Base-by-base conservation (phyloP, 2,113 vertebrate genomes). In the human (Homo sapiens) region DNA sequence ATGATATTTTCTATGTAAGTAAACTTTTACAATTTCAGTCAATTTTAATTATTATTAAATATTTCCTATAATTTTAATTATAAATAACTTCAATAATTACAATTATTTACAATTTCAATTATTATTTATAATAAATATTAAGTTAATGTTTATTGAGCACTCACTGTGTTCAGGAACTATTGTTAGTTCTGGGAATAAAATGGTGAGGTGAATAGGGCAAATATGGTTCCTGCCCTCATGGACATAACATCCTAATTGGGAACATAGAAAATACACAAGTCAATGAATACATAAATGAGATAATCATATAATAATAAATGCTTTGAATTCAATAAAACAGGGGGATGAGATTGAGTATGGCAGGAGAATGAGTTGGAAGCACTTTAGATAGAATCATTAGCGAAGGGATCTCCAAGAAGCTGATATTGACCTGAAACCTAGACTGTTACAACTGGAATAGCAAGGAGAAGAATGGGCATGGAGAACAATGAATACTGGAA, bases 201-300 rank as follows among this genome's bases (percentile, higher is more conserved):
- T 90, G 30, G 6, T 89, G 17, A 95, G 35, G 8, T 89, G 13
- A 95, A 48, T 84, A 61, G 68, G 13, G 8, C 38, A 91, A 4
- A 91, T 38, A 68, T 35, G 43, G 45, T 50, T 5, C 25, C 30
- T 94, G 8, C 27, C 8, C 0, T 75, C 35, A 89, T 40, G 45
- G 18, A 70, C 16, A 35, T 96, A 97, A 70, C 30, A 90, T 83
- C 43, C 57, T 91, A 83, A 22, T 55, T 70, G 11, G 23, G 38
- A 20, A 95, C 1, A 87, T n/a, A 95, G 40, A 78, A 95, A 93
- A 89, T 68, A 87, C 45, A 61, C n/a, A 93, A 85, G 14, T 87
- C 57, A 95, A 85, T 89, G 38, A 91, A 76, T 72, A 96, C 93
- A 90, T 73, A 73, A 75, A 91, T 91, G 8, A 70, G 50, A 93